Conservation (phyloP, 2,113 vertebrate species). For the Sus scrofa region T2T-Sscrofa CM000813.6:132139501-132140000, state of each 20-base stretch:
- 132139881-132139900: not conserved
- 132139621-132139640: not conserved
- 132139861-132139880: not conserved
- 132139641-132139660: not conserved
- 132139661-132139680: not conserved
- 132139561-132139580: conserved; percentile 36
- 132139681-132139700: not conserved
- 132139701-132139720: not conserved
- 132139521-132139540: conserved; percentile 68
- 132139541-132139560: conserved; percentile 67
- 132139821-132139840: not conserved
- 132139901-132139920: not conserved
- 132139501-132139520: conserved; percentile 60
- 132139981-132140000: not conserved
- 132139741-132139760: not conserved
- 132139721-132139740: not conserved
- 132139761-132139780: not conserved
- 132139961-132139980: not conserved
- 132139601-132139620: not conserved
- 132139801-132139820: not conserved
- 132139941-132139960: not conserved
- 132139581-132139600: conserved; percentile 64
- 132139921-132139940: not conserved
- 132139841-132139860: not conserved
- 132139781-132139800: not conserved